Conservation (phyloP, 2,797 vertebrate species). For the Helostoma temminkii region DNA sequence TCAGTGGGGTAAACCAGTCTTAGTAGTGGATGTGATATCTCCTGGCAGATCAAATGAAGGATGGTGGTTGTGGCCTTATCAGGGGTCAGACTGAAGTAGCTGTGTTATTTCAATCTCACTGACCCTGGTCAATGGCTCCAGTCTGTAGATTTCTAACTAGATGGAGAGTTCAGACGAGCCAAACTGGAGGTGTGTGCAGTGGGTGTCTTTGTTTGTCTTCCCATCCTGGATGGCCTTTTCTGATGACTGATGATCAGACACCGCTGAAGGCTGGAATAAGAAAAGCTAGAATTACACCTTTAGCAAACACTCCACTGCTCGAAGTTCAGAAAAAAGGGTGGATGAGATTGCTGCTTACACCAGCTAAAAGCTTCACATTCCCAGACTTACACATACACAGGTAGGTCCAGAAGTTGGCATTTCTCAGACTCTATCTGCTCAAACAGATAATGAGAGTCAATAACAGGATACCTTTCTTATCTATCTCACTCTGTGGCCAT, state of each 20-base stretch:
- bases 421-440: constrained; percentile 30
- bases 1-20: constrained; percentile 47
- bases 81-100: constrained; percentile 75
- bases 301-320: constrained; percentile 74
- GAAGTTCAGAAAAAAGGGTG: constrained; percentile 55
- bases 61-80: constrained; percentile 69
- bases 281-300: constrained; percentile 77
- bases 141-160: constrained; percentile 53
- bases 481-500: constrained; percentile 26
- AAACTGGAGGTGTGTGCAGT: constrained; percentile 64
- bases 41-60: constrained; percentile 77
- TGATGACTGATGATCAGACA: constrained; percentile 79
- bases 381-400: constrained; percentile 18
- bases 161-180: constrained; percentile 34
- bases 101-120: constrained; percentile 82
- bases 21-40: constrained; percentile 58
- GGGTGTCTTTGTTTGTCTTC: constrained; percentile 82
- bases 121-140: constrained; percentile 72
- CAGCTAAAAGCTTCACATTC: constrained; percentile 34
- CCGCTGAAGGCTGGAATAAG: constrained; percentile 60
- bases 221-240: constrained; percentile 57
- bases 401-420: not conserved
- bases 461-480: constrained; percentile 42
- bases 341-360: constrained; percentile 42
- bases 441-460: constrained; percentile 33